Evolutionary conservation across 2,113 vertebrate species (phyloP).

Genomic region (Megalops atlanticus): DNA sequence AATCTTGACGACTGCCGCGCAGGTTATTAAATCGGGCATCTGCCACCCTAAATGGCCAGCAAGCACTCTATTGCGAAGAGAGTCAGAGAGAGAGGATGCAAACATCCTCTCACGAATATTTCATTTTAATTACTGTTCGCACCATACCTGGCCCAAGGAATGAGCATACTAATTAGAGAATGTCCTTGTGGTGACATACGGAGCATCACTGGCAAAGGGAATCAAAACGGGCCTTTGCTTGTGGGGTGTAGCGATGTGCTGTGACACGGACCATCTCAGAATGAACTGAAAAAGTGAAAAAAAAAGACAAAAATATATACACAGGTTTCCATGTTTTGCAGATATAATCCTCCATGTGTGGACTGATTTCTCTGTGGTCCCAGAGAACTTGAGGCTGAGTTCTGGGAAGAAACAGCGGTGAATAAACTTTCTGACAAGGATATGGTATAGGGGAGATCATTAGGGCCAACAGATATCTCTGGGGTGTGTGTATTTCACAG

Average conservation of each 20-base stretch:
- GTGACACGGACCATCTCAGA: too few relatives aligned
- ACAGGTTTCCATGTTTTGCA: not conserved
- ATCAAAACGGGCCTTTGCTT: too few relatives aligned
- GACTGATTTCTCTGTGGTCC: not conserved
- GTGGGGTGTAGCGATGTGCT: too few relatives aligned
- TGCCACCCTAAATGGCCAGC: slow-evolving; percentile 37
- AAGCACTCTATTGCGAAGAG: slow-evolving; percentile 47
- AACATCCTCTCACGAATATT: slow-evolving; percentile 61
- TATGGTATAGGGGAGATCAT: not conserved
- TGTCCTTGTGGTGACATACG: slow-evolving; percentile 26
- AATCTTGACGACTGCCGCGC: slow-evolving; percentile 39
- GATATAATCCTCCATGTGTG: not conserved
- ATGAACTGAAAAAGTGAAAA: too few relatives aligned
- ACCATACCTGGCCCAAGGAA: slow-evolving; percentile 43
- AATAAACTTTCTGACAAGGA: not conserved
- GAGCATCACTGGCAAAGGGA: too few relatives aligned
- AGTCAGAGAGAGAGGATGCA: slow-evolving; percentile 44
- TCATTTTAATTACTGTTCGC: slow-evolving; percentile 77
- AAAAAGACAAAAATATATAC: too few relatives aligned
- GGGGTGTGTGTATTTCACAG: not conserved
- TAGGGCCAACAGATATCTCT: not conserved
- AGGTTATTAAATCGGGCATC: slow-evolving; percentile 48
- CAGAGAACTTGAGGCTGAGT: not conserved
- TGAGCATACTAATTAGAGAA: slow-evolving; percentile 37
- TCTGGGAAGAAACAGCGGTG: not conserved